These are phyloP conservation scores for Etheostoma nigrum DNA, from an alignment of 2,797 vertebrate genomes.

Conservation along the genomic window DNA sequence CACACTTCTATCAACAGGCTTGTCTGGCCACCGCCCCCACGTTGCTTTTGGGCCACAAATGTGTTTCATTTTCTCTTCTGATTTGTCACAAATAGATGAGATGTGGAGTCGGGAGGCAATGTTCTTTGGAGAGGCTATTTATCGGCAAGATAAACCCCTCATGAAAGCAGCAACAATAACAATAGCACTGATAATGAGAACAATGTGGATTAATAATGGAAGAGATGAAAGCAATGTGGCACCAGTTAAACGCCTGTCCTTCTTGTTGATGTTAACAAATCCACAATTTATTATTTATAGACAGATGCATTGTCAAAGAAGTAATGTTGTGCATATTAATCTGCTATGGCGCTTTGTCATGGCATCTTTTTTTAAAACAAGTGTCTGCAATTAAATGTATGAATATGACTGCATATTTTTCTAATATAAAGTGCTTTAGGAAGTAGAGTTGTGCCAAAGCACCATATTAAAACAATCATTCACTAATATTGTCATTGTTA, in stretches of 20 bases:
- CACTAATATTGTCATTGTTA: background rate
- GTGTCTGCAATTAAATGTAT: slow-evolving; percentile 32
- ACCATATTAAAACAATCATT: slow-evolving; percentile 36
- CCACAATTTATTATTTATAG: slow-evolving; percentile 55
- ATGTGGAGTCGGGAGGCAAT: slow-evolving; percentile 54
- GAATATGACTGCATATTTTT: slow-evolving; percentile 22
- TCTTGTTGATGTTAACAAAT: slow-evolving; percentile 52
- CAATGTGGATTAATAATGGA: slow-evolving; percentile 72
- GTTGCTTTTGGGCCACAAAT: slow-evolving; percentile 57
- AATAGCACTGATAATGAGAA: slow-evolving; percentile 67
- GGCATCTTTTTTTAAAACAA: slow-evolving; percentile 27
- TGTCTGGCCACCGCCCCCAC: slow-evolving; percentile 22
- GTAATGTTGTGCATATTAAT: slow-evolving; percentile 41
- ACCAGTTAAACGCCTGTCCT: slow-evolving; percentile 48
- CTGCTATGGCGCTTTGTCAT: slow-evolving; percentile 7
- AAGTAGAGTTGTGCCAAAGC: background rate
- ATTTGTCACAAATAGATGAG: slow-evolving; percentile 68
- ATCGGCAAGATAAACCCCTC: slow-evolving; percentile 50
- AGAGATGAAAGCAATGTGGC: slow-evolving; percentile 48
- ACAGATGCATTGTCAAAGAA: slow-evolving; percentile 41
- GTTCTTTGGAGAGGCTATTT: slow-evolving; percentile 65
- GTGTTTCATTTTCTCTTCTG: slow-evolving; percentile 72
- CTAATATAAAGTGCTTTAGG: slow-evolving; percentile 4
- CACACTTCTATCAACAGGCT: slow-evolving; percentile 44
- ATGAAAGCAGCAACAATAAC: slow-evolving; percentile 60